Evolutionary conservation across 2,797 vertebrate genomes (phyloP), one percentile per base, ranked within the genome.

Genomic region (Liasis olivaceus): DNA sequence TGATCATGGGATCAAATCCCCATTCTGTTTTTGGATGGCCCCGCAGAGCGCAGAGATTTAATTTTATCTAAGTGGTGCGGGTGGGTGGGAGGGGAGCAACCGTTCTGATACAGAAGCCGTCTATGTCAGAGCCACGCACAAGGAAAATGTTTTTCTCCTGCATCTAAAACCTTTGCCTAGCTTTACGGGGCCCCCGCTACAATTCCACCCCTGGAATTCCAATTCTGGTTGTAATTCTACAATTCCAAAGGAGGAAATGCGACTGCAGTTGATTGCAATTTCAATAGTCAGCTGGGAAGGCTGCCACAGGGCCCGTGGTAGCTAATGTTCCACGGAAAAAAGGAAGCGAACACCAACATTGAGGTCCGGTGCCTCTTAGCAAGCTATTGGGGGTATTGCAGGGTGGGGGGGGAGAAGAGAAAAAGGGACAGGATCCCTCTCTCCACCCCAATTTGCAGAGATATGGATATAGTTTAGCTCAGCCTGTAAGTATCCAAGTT

Each of bases 271-370:
- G 87, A 56, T 28, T 87, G 93, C 90, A 95, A 91, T 94, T 93
- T 90, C n/a, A 84, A 17, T 87, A 84, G 93, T 89, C 64, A 84
- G 91, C 91, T 87, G 60, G 60, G 24, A 95, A 89, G 92, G 91
- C 58, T 90, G 69, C 90, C 58, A 91, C 77, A 92, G 17, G 7
- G 1, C n/a, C 66, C 88, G 72, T 60, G 11, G 89, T 93, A 90
- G 92, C 31, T 31, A 4, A n/a, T 24, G 91, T 93, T 58, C 90
- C 31, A 12, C 0, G 5, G 62, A 90, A 54, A 13, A 22, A 93
- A 93, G 13, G 60, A 42, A 26, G 11, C 26, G 28, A 81, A 42
- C 42, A 81, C 5, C 7, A 51, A 51, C 51, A 6, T 51, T 51
- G 51, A 51, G 51, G 51, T 6, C 51, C 7, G 7, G 51, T 51